These are phyloP conservation scores for Phycodurus eques DNA, from an alignment of 2,113 vertebrate species.

Conservation along the genomic window DNA sequence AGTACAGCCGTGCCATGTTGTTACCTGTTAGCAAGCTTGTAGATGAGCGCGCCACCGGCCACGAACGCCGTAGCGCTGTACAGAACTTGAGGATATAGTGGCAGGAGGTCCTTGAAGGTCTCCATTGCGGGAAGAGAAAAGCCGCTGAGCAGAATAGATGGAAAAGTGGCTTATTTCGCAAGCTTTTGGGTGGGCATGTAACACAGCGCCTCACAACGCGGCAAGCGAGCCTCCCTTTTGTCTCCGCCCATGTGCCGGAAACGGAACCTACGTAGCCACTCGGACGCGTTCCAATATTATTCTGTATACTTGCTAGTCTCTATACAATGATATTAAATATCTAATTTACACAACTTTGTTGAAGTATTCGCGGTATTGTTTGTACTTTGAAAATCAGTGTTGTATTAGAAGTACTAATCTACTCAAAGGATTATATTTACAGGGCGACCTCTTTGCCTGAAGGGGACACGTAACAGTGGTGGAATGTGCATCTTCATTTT, in stretches of 20 bases:
- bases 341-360: neutral
- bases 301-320: neutral
- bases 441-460: too few species aligned
- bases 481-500: too few species aligned
- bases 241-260: slow-evolving; percentile 49
- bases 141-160: neutral
- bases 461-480: too few species aligned
- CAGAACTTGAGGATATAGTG: slow-evolving; percentile 73
- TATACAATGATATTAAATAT: neutral
- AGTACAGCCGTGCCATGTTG: neutral
- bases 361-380: neutral
- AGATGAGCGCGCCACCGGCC: slow-evolving; percentile 82
- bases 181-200: neutral
- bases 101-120: slow-evolving; percentile 67
- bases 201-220: slow-evolving; percentile 39
- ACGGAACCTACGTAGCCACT: slow-evolving; percentile 33
- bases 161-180: neutral
- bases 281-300: slow-evolving; percentile 15
- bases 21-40: slow-evolving; percentile 82
- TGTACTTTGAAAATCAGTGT: too few species aligned
- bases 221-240: slow-evolving; percentile 17
- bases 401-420: too few species aligned
- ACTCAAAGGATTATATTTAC: too few species aligned
- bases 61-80: slow-evolving; percentile 79
- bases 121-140: slow-evolving; percentile 69